Evolutionary conservation across 2,888 invertebrate species (phyloP).

Genomic region (Synergus umbraculus): DNA sequence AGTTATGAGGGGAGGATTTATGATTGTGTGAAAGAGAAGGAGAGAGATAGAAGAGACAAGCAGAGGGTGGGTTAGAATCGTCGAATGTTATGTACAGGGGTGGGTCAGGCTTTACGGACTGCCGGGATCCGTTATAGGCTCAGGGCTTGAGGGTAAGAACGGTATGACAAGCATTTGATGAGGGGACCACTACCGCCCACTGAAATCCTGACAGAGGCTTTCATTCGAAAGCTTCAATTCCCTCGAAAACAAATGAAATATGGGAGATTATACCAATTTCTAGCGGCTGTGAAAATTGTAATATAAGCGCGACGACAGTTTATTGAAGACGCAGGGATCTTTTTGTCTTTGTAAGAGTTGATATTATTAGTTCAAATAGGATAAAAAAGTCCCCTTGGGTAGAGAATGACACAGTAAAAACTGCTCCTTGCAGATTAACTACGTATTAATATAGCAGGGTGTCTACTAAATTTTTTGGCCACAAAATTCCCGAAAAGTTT

Average conservation of each 20-base stretch:
- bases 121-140: conserved; percentile 66
- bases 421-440: no score
- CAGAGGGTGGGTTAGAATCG: conserved; percentile 50
- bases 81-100: conserved; percentile 63
- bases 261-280: conserved; percentile 24
- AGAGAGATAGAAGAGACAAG: conserved; percentile 32
- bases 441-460: no score
- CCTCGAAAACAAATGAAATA: conserved; percentile 28
- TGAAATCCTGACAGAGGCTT: conserved; percentile 71
- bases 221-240: conserved; percentile 61
- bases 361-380: not conserved
- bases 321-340: not conserved
- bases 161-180: conserved; percentile 76
- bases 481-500: no score
- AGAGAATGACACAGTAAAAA: not conserved
- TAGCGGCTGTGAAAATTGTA: not conserved
- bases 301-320: not conserved
- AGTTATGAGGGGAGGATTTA: conserved; percentile 20
- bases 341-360: not conserved
- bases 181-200: conserved; percentile 74
- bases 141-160: conserved; percentile 71
- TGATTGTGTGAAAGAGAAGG: conserved; percentile 37
- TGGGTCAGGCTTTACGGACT: conserved; percentile 69
- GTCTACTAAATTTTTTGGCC: no score
- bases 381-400: not conserved